Conservation (phyloP, 2,113 vertebrate species). For the Pipra filicauda region DNA sequence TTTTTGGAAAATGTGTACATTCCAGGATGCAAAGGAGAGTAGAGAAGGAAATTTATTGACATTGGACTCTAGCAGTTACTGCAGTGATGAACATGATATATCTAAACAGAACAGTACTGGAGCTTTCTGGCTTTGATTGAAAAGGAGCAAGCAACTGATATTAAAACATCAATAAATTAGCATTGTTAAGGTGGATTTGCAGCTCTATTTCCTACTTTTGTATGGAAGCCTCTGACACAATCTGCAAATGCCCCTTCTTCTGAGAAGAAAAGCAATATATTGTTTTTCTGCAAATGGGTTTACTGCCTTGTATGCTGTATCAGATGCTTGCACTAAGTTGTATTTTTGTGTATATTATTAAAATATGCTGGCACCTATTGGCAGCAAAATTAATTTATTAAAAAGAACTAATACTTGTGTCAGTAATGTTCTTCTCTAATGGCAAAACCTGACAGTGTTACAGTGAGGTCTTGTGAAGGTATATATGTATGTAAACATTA, state of each 20-base stretch:
- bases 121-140: background rate
- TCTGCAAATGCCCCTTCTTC: background rate
- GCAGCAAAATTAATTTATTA: background rate
- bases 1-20: background rate
- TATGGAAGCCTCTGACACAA: background rate
- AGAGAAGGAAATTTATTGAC: background rate
- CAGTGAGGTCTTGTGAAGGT: background rate
- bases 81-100: background rate
- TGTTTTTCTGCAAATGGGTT: background rate
- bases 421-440: background rate
- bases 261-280: background rate
- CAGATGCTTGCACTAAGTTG: background rate
- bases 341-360: background rate
- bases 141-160: background rate
- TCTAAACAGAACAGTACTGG: background rate
- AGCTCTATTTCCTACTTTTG: background rate
- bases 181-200: background rate
- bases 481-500: background rate
- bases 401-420: background rate
- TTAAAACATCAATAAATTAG: background rate
- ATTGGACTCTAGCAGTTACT: accelerated
- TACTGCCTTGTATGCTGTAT: background rate
- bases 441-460: background rate
- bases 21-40: background rate
- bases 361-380: background rate